These are phyloP conservation scores for Drosophila parthenogenetica DNA, from an alignment of 2,888 invertebrate genomes.

Conservation along the genomic window DNA sequence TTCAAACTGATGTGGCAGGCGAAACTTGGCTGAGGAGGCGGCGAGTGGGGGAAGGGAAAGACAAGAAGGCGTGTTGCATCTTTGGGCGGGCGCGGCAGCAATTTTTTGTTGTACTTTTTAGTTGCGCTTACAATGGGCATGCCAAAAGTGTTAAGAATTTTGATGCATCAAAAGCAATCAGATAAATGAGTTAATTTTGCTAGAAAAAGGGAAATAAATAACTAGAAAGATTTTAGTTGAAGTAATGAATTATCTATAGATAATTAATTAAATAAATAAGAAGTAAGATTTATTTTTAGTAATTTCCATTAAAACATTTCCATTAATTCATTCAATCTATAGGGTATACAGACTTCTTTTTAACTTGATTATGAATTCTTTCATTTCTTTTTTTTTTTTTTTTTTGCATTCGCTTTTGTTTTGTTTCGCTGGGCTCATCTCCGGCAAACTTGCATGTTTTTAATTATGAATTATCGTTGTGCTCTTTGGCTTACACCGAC, in stretches of 20 bases:
- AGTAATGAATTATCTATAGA: too few relatives aligned
- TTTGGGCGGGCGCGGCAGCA: conserved; percentile 60
- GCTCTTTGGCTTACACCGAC: conserved; percentile 52
- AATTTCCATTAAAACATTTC: neutral
- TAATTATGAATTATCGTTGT: conserved; percentile 83
- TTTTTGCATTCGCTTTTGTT: conserved; percentile 23
- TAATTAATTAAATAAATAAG: too few relatives aligned
- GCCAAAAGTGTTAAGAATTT: neutral
- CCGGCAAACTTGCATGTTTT: conserved; percentile 76
- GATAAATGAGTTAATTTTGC: neutral
- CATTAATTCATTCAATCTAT: too few relatives aligned
- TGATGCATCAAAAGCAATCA: neutral
- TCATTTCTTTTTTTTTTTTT: conserved; percentile 4
- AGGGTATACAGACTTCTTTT: neutral
- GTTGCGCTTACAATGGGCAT: conserved; percentile 7
- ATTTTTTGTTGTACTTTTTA: conserved; percentile 30
- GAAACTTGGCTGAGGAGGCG: conserved; percentile 21
- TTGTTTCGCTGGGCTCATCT: conserved; percentile 50
- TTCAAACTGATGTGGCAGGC: conserved; percentile 21
- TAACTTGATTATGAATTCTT: neutral
- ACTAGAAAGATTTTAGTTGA: too few relatives aligned
- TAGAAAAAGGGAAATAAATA: neutral
- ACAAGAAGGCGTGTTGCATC: conserved; percentile 58
- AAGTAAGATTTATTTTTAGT: neutral
- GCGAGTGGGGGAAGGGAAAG: conserved; percentile 40